A percentile compares a stretch with the other conserved stretches of the same genome.
Evolutionary conservation across 2,888 invertebrate species (phyloP).

Genomic region (Pterostichus niger): DNA sequence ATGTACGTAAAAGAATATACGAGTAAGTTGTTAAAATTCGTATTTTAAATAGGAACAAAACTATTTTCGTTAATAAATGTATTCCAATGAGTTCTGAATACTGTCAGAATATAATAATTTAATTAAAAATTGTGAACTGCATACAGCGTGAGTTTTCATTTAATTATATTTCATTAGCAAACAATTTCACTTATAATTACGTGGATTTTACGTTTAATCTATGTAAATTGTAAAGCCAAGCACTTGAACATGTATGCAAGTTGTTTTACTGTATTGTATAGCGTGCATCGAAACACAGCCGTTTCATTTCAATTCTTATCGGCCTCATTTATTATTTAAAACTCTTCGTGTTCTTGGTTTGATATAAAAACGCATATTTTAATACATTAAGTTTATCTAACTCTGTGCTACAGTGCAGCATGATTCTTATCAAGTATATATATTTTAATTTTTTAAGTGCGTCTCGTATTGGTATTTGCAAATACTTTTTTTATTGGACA

Average conservation of each 20-base stretch:
- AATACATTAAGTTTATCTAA: constrained; percentile 45
- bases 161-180: constrained; percentile 54
- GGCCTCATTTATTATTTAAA: constrained; percentile 51
- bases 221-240: constrained; percentile 35
- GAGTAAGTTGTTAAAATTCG: too few species aligned
- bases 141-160: constrained; percentile 46
- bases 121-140: constrained; percentile 40
- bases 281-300: constrained; percentile 29
- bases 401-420: constrained; percentile 1
- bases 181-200: constrained; percentile 51
- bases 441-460: constrained; percentile 20
- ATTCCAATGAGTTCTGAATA: neutral
- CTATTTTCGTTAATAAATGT: neutral
- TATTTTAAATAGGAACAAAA: too few species aligned
- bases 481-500: constrained; percentile 7
- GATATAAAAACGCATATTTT: constrained; percentile 54
- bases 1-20: too few species aligned
- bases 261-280: constrained; percentile 14
- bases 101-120: constrained; percentile 22
- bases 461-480: neutral
- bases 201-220: constrained; percentile 41
- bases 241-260: constrained; percentile 43
- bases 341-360: constrained; percentile 52
- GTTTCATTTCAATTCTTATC: constrained; percentile 52
- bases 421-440: constrained; percentile 8